phyloP scores from a whole-genome alignment of 2,113 vertebrate species.

The Nerophis lumbriciformis region DNA sequence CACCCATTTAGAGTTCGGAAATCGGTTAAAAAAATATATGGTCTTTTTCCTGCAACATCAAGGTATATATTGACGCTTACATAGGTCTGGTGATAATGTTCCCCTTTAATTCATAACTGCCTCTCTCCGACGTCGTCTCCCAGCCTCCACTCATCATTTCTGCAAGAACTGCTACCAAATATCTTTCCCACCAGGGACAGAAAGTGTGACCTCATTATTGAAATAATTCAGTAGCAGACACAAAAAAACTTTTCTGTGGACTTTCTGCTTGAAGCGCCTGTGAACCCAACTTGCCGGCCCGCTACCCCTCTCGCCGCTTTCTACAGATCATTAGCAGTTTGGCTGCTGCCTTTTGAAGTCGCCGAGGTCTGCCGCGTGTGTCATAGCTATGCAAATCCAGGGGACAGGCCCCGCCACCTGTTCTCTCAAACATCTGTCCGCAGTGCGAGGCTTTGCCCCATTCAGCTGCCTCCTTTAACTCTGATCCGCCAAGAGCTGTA shows the following conservation, averaged over 20 bases:
- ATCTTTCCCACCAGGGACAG: constrained; percentile 14
- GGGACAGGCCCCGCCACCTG: constrained; percentile 71
- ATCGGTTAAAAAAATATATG: too few species aligned
- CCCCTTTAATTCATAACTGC: too few species aligned
- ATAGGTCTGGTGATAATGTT: too few species aligned
- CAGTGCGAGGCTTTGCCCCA: constrained; percentile 42
- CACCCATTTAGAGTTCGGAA: too few species aligned
- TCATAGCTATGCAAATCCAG: constrained; percentile 71
- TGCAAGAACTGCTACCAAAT: constrained; percentile 7
- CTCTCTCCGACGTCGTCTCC: too few species aligned
- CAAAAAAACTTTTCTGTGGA: constrained; percentile 25
- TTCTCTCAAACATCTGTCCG: constrained; percentile 69
- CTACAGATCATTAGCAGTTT: constrained; percentile 69
- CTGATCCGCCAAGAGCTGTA: constrained; percentile 60
- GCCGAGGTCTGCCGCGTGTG: constrained; percentile 65
- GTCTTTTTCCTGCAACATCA: too few species aligned
- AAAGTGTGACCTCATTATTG: constrained; percentile 41
- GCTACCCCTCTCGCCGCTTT: constrained; percentile 49
- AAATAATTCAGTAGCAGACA: constrained; percentile 36
- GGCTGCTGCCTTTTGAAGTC: constrained; percentile 63
- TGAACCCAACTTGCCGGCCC: constrained; percentile 40
- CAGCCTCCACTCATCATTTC: background rate
- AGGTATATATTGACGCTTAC: too few species aligned
- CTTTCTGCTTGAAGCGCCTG: constrained; percentile 39
- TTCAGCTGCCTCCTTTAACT: constrained; percentile 58